phyloP scores from a whole-genome alignment of 2,888 invertebrate genomes.

The Sphaeridia pumilis region DNA sequence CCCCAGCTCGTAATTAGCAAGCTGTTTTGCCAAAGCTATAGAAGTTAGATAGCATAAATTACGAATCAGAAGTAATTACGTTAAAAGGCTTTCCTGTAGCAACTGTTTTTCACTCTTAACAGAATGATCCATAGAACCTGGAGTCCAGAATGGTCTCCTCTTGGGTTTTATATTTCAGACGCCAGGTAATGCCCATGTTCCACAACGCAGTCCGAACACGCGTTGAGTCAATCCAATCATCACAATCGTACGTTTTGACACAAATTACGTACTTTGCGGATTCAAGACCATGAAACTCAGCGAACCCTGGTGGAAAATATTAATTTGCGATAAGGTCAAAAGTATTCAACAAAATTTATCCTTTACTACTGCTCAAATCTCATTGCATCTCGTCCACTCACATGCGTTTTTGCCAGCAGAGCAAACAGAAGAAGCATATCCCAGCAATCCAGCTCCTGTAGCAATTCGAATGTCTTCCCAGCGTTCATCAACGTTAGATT shows the following conservation, averaged over 20 bases:
- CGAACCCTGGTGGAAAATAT: too few species aligned
- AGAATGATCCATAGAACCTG: neutral
- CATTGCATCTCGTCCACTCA: neutral
- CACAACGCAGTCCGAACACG: neutral
- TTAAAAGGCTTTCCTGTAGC: too few species aligned
- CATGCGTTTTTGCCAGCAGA: neutral
- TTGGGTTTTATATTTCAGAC: neutral
- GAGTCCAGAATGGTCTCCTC: neutral
- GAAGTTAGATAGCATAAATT: too few species aligned
- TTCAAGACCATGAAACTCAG: neutral
- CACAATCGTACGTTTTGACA: neutral
- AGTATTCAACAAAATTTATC: too few species aligned
- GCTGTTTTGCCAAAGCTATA: too few species aligned
- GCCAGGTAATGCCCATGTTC: neutral
- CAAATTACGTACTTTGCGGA: neutral
- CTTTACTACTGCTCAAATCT: neutral
- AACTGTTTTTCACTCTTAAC: too few species aligned
- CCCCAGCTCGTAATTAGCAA: too few species aligned
- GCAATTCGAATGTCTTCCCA: neutral
- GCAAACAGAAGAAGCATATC: neutral
- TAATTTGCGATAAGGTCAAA: too few species aligned
- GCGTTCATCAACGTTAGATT: neutral
- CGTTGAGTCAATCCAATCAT: neutral
- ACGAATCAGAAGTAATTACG: too few species aligned
- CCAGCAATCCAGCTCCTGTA: neutral